Base-by-base conservation (phyloP, 2,113 vertebrate genomes). In the Sebastes fasciatus region DNA sequence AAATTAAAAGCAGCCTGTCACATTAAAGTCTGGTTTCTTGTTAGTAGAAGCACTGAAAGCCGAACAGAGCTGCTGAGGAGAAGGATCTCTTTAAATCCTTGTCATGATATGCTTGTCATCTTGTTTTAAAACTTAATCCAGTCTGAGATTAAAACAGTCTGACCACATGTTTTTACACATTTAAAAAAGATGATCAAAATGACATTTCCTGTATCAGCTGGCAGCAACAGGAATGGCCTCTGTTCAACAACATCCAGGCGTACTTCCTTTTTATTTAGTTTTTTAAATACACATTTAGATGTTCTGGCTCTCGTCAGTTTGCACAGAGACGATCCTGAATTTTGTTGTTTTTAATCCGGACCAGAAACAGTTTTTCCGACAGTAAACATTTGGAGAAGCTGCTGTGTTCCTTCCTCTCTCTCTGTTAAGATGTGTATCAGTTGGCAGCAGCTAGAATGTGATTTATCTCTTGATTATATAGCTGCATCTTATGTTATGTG, bases 391-490 rank as follows among this genome's bases (percentile, higher is more conserved):
- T n/a, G 4, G 23, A 51, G 45, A 46, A 11, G 1, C 54, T 6
- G 1, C 48, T 61, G 51, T 54, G 49, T 62, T 21, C 3, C 23
- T 52, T 3, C 6, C 2, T 9, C 19, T 2, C 19, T 34, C 21
- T 42, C 43, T 70, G 8, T 21, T 19, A 51, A 64, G 73, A 60
- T 74, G 57, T 65, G 54, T 43, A 62, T 80, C 62, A 23, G 9
- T 1, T 77, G 63, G 67, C 55, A 45, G 5, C 49, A 43, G 34
- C 19, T 34, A 0, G 8, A 21, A 3, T 14, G 11, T 49, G 78
- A 82, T 83, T 77, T 74, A 85, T 82, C 7, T 19, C 1, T 9
- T 80, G 67, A 83, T 80, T 80, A 60, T 64, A 76, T 26, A 45
- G 7, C 43, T 66, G 82, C 65, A 51, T 52, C n/a, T 64, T 48